phyloP scores from a whole-genome alignment of 2,797 vertebrate species.

The Acipenser transmontanus region DNA sequence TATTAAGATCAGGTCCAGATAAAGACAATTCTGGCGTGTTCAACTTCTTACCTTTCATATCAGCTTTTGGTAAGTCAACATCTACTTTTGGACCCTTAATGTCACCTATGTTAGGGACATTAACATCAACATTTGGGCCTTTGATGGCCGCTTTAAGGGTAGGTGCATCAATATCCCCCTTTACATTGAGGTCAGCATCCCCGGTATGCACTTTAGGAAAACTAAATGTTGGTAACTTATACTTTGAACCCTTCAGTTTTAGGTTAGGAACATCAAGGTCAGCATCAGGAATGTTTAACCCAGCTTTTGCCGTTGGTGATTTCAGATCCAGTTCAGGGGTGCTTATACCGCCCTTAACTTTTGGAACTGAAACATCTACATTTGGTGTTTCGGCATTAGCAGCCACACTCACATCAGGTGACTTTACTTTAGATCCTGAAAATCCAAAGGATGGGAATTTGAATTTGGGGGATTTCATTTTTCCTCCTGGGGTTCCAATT shows the following conservation, averaged over 20 bases:
- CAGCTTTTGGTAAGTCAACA: too few relatives aligned
- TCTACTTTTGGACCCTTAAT: constrained; percentile 24
- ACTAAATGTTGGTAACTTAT: not conserved
- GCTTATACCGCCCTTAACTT: constrained; percentile 19
- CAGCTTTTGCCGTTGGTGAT: constrained; percentile 21
- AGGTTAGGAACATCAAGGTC: constrained; percentile 13
- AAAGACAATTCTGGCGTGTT: too few relatives aligned
- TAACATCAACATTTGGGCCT: too few relatives aligned
- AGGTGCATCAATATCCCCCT: constrained; percentile 15
- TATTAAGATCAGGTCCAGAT: too few relatives aligned
- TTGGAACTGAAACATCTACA: constrained; percentile 22
- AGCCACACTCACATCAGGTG: constrained; percentile 25
- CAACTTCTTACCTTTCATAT: too few relatives aligned
- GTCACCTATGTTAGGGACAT: constrained; percentile 4
- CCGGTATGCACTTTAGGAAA: too few relatives aligned
- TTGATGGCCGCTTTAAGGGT: too few relatives aligned
- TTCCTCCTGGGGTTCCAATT: constrained; percentile 30
- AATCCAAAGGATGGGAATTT: constrained; percentile 38
- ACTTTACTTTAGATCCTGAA: constrained; percentile 21
- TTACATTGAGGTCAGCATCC: constrained; percentile 2
- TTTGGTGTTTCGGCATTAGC: constrained; percentile 21
- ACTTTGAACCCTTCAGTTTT: constrained; percentile 6
- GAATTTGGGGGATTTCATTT: constrained; percentile 35
- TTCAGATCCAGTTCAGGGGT: constrained; percentile 24
- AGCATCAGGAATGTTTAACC: not conserved